Base-by-base conservation (phyloP, 2,113 vertebrate genomes). In the Coptodon bakossiorum region DNA sequence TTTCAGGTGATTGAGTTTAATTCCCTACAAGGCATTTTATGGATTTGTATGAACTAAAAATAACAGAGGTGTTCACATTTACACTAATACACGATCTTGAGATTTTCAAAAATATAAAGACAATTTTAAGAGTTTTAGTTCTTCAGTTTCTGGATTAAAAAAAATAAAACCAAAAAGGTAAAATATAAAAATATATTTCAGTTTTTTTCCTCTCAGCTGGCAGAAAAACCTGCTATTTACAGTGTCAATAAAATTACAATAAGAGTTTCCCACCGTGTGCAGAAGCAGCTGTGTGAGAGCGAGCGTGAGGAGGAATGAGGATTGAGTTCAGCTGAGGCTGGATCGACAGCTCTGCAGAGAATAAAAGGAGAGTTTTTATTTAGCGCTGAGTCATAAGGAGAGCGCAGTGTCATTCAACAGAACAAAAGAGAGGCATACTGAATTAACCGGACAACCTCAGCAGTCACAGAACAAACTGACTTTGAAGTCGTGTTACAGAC, bases 251-350 rank as follows among this genome's bases (percentile, higher is more conserved):
- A 66, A 79, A 34, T 11, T 3, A n/a, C 19, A 29, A 36, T 5
- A 14, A 83, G 29, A 56, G 82, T 38, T 84, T 85, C 91, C 9
- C 92, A 96, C 96, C 96, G 85, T 95, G 97, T 90, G 98, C 97
- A 93, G 98, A 98, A 96, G 97, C 97, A 94, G 97, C 96, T 92
- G 97, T 97, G 94, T 98, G 98, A 94, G 97, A 97, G 88, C 98
- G 97, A 94, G 97, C 97, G 93, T 99, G 98, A 95, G 97, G 97
- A 96, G 98, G 98, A 95, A 99, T 98, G 95, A 99, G 98, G 91
- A 97, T 97, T 38, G 98, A 98, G 94, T 98, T 98, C 95, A 99
- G 96, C 96, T 98, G 96, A 89, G 98, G 98, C 92, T 98, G 98
- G 97, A 98, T 99, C 82, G 98, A 98, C 95, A 99, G 95, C 96